phyloP scores from a whole-genome alignment of 2,797 vertebrate species.

The Lagothrix lagotricha region DNA sequence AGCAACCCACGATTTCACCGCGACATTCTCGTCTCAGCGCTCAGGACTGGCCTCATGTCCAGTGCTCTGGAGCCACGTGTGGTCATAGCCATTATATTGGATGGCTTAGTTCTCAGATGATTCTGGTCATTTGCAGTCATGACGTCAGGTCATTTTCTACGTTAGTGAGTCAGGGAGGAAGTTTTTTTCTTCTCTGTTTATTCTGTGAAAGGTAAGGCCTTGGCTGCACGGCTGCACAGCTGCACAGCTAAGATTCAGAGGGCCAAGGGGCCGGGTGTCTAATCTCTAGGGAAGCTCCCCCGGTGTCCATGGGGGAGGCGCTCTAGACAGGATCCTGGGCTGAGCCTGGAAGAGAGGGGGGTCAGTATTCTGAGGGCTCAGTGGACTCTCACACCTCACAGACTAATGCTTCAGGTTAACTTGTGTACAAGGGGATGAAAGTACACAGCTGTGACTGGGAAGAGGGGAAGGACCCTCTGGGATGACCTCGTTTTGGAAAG shows the following conservation, averaged over 20 bases:
- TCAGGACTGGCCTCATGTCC: background rate
- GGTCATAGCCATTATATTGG: fast-evolving
- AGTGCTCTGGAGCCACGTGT: fast-evolving
- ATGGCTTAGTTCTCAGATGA: background rate
- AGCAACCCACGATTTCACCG: fast-evolving
- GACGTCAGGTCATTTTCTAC: constrained; percentile 53
- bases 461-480: constrained; percentile 28
- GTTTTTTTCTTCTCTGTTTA: constrained; percentile 21
- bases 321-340: background rate
- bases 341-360: background rate
- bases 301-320: background rate
- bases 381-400: background rate
- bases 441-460: constrained; percentile 61
- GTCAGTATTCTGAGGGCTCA: background rate
- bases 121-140: constrained; percentile 22
- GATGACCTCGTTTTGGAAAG: constrained; percentile 70
- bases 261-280: background rate
- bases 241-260: background rate
- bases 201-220: constrained; percentile 56
- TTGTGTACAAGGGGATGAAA: constrained; percentile 62
- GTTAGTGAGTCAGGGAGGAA: constrained; percentile 41
- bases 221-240: background rate
- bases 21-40: background rate
- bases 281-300: background rate
- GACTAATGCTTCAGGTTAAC: constrained; percentile 48